Evolutionary conservation across 1,140 invertebrate species (phyloP).

Genomic region (Ruditapes philippinarum): DNA sequence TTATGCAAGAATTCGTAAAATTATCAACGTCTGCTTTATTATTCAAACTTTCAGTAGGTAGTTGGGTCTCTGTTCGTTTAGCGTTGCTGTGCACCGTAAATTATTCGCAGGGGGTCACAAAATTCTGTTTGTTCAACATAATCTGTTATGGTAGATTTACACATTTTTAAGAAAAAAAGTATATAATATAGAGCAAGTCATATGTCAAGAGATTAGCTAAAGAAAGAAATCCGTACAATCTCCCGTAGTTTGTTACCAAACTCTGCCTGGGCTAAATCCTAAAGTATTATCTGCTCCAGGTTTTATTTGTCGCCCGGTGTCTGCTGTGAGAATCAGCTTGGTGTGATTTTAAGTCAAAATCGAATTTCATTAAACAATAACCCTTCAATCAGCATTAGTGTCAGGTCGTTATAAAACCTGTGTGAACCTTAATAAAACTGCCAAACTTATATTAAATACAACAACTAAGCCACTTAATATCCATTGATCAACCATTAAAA

Average conservation of each 20-base stretch:
- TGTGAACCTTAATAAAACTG: not conserved
- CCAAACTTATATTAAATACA: not conserved
- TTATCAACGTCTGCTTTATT: too few species aligned
- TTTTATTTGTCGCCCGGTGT: not conserved
- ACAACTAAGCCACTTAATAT: not conserved
- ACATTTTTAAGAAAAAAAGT: too few species aligned
- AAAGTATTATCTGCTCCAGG: not conserved
- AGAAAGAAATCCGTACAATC: not conserved
- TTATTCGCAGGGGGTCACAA: too few species aligned
- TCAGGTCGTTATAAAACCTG: slow-evolving; percentile 10
- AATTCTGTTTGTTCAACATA: too few species aligned
- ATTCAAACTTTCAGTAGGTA: too few species aligned
- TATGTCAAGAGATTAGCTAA: too few species aligned
- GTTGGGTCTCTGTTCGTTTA: too few species aligned
- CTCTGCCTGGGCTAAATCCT: not conserved
- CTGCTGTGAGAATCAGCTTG: not conserved
- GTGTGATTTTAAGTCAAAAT: not conserved
- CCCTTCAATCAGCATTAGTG: not conserved
- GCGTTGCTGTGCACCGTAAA: too few species aligned
- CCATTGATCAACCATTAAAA: too few species aligned
- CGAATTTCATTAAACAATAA: not conserved
- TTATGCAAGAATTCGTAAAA: too few species aligned
- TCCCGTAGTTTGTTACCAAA: not conserved
- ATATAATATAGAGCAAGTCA: too few species aligned
- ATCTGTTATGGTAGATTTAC: too few species aligned